Conservation (phyloP, 2,113 vertebrate genomes). For the Eudorcas thomsonii region DNA sequence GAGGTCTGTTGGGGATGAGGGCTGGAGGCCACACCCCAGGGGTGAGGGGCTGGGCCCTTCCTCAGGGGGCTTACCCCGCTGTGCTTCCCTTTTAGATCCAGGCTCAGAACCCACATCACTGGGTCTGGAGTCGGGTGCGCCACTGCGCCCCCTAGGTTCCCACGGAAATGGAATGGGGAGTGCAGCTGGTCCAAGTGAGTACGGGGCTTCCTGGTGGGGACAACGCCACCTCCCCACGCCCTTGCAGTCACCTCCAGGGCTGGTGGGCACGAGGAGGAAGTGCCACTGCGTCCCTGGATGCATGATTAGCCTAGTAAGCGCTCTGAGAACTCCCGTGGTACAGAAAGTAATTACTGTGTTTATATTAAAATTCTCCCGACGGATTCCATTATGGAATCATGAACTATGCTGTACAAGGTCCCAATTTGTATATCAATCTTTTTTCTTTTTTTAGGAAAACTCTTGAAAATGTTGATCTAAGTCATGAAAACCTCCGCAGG, state of each 20-base stretch:
- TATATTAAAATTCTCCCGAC: not conserved
- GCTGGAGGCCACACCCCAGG: not conserved
- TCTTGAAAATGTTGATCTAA: not conserved
- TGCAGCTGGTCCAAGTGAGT: not conserved
- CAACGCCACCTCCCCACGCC: not conserved
- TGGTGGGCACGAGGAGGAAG: not conserved
- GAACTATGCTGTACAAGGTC: not conserved
- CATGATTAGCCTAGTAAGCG: not conserved
- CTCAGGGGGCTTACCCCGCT: not conserved
- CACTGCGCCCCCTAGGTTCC: not conserved
- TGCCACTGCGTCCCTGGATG: not conserved
- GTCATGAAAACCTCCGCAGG: not conserved
- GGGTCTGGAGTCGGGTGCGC: constrained; percentile 44
- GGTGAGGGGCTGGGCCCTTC: not conserved
- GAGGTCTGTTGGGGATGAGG: not conserved
- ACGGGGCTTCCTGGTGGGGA: not conserved
- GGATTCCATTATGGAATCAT: not conserved
- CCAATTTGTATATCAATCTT: not conserved
- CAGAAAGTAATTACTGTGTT: not conserved
- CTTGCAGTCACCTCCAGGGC: not conserved
- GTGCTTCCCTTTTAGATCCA: constrained; percentile 47
- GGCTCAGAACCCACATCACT: constrained; percentile 55
- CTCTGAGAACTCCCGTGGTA: not conserved
- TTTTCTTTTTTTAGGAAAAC: not conserved
- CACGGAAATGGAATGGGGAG: not conserved